Evolutionary conservation across 2,113 vertebrate species (phyloP).

Genomic region (Megaceryle torquata): DNA sequence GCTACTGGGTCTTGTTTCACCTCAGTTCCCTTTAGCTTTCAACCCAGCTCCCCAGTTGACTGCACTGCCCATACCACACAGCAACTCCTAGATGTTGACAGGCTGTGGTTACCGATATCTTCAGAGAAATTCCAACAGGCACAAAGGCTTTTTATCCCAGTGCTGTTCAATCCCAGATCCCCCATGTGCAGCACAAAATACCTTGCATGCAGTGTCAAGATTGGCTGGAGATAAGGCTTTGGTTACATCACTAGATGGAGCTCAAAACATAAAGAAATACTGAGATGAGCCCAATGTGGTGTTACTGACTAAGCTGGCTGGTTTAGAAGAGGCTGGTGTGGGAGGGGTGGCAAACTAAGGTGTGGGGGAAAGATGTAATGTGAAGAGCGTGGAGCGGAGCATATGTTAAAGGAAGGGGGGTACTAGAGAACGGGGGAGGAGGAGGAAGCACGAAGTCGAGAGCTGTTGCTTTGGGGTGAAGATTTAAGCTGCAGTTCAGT

Average conservation of each 20-base stretch:
- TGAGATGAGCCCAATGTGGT: background rate
- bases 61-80: background rate
- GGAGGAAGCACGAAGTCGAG: background rate
- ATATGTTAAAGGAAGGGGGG: background rate
- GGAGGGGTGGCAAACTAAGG: background rate
- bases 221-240: background rate
- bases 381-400: background rate
- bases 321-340: background rate
- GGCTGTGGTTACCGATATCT: background rate
- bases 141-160: background rate
- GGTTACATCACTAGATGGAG: conserved; percentile 45
- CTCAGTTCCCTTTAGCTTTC: background rate
- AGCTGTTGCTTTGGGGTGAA: background rate
- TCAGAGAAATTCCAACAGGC: background rate
- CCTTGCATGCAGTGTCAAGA: background rate
- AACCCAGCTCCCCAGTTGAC: background rate
- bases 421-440: background rate
- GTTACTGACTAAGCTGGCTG: background rate
- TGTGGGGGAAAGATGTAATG: background rate
- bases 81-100: background rate
- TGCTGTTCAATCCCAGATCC: background rate
- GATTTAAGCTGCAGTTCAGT: background rate
- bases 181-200: background rate
- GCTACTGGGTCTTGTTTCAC: background rate
- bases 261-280: background rate